Evolutionary conservation across 2,113 vertebrate genomes (phyloP).

Genomic region (Mormoops blainvillei): DNA sequence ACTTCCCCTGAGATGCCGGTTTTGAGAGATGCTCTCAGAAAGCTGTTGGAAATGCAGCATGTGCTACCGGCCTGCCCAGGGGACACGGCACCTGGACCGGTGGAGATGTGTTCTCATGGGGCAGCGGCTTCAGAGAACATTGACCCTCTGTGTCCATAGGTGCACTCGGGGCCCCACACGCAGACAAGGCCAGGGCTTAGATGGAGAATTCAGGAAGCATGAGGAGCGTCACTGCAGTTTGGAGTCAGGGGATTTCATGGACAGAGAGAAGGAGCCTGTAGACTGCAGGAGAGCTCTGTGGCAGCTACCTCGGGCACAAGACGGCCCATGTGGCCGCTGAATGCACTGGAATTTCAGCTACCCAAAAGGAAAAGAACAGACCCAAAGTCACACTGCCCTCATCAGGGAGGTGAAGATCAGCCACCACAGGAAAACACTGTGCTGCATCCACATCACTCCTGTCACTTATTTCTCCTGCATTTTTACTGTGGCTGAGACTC

Average conservation of each 20-base stretch:
- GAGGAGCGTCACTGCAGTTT: not conserved
- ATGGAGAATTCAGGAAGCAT: not conserved
- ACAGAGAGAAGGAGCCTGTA: not conserved
- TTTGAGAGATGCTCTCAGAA: not conserved
- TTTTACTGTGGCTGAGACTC: not conserved
- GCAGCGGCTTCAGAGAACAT: not conserved
- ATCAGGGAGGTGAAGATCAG: not conserved
- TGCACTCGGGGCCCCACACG: not conserved
- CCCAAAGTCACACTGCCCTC: accelerated
- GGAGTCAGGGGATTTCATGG: not conserved
- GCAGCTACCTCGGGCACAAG: not conserved
- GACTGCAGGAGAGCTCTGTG: not conserved
- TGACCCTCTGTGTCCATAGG: not conserved
- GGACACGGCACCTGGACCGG: too few relatives aligned
- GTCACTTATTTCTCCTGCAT: not conserved
- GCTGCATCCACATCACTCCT: not conserved
- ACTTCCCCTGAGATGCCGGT: not conserved
- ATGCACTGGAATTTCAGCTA: not conserved
- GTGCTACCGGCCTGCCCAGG: not conserved
- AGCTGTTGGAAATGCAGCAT: not conserved
- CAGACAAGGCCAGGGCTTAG: not conserved
- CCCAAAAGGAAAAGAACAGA: not conserved
- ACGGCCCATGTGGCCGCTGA: accelerated
- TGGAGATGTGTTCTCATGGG: not conserved
- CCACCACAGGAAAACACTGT: accelerated